These are phyloP conservation scores for Stomatorhinus walkeri DNA, from an alignment of 2,797 vertebrate genomes.

Conservation along the genomic window DNA sequence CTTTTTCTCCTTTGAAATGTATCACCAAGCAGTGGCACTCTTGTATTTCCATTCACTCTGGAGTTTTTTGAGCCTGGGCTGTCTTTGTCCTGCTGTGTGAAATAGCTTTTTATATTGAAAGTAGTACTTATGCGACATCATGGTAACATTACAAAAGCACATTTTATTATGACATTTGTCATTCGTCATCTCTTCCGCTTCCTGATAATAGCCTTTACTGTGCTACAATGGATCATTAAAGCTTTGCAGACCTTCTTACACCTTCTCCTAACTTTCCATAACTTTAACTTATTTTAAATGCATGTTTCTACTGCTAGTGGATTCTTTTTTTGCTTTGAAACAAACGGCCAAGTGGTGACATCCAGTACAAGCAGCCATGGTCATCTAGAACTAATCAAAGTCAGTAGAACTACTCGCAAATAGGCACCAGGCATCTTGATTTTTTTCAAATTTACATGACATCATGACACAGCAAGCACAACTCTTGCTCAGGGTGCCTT, in stretches of 20 bases:
- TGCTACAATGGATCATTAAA: conserved; percentile 1
- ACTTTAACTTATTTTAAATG: background rate
- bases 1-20: background rate
- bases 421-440: background rate
- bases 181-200: background rate
- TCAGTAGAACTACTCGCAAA: background rate
- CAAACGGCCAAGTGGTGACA: background rate
- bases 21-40: background rate
- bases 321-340: background rate
- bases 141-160: background rate
- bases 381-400: background rate
- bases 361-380: background rate
- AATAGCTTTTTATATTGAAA: background rate
- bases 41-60: background rate
- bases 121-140: background rate
- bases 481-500: too few species aligned
- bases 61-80: background rate
- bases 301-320: background rate
- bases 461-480: too few species aligned
- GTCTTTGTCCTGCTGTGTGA: background rate
- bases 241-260: background rate
- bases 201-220: background rate
- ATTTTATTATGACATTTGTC: background rate
- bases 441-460: background rate
- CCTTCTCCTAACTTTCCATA: background rate